These are phyloP conservation scores for Euphonia xanthogaster DNA, from an alignment of 2,797 vertebrate genomes.

Conservation along the genomic window DNA sequence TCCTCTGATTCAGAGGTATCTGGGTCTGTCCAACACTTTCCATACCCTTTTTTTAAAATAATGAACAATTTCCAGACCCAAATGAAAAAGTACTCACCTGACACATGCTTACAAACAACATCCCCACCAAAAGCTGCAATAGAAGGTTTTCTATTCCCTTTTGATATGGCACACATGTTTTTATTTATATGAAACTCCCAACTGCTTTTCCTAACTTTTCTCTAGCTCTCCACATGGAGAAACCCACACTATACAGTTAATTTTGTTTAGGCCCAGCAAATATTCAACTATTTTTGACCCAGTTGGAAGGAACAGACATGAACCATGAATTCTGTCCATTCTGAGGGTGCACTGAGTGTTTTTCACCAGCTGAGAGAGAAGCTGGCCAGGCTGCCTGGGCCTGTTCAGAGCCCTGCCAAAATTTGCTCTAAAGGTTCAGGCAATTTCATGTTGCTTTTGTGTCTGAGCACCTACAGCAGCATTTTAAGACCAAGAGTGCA, in stretches of 20 bases:
- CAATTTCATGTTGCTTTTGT: not conserved
- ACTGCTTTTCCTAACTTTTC: not conserved
- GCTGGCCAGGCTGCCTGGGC: not conserved
- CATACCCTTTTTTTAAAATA: not conserved
- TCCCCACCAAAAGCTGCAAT: not conserved
- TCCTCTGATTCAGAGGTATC: not conserved
- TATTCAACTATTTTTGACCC: not conserved
- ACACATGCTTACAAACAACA: not conserved
- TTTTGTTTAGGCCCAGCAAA: not conserved
- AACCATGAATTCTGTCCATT: not conserved
- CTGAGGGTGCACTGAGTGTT: not conserved
- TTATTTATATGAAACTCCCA: not conserved
- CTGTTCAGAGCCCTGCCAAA: not conserved
- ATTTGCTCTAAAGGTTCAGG: not conserved
- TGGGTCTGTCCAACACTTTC: not conserved
- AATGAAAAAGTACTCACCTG: not conserved
- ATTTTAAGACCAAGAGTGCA: not conserved
- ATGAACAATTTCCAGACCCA: not conserved
- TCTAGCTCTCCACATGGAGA: not conserved
- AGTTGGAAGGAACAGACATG: accelerated
- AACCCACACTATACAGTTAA: not conserved
- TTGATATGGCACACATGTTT: not conserved
- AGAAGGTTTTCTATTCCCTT: not conserved
- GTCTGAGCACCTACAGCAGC: not conserved
- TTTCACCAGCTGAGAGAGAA: not conserved